Conservation (phyloP, 1,140 invertebrate genomes). For the Drosophila insularis region DNA sequence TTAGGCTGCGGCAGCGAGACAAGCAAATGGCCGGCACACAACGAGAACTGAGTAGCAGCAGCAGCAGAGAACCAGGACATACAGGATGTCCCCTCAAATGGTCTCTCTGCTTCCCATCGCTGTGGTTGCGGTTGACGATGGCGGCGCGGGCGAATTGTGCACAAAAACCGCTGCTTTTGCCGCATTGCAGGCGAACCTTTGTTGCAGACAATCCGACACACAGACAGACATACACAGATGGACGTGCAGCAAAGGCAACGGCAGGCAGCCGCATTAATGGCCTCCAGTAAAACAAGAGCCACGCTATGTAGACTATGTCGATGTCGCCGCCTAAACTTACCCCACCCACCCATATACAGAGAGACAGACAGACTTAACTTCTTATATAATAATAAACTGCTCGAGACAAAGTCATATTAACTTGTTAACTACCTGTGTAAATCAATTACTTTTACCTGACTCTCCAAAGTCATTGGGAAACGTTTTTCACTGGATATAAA, state of each 20-base stretch:
- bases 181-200: conserved; percentile 77
- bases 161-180: conserved; percentile 77
- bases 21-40: conserved; percentile 69
- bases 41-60: background rate
- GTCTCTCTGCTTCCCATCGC: conserved; percentile 19
- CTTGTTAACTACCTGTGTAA: too few relatives aligned
- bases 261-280: conserved; percentile 70
- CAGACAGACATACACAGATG: background rate
- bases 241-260: conserved; percentile 16
- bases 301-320: conserved; percentile 32
- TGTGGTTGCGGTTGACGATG: conserved; percentile 63
- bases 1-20: conserved; percentile 77
- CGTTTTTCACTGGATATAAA: too few relatives aligned
- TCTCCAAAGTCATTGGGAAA: too few relatives aligned
- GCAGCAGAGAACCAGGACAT: conserved; percentile 19
- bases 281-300: conserved; percentile 63
- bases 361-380: background rate
- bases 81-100: conserved; percentile 5
- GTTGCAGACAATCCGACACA: conserved; percentile 52
- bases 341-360: background rate
- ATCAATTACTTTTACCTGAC: too few relatives aligned
- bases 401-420: background rate
- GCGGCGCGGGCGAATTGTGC: conserved; percentile 45
- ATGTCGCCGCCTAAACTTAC: conserved; percentile 15
- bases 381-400: conserved; percentile 3